Percentiles rank a stretch among this genome's conserved stretches.
These are phyloP conservation scores for Sander vitreus DNA, from an alignment of 2,113 vertebrate genomes.

Conservation along the genomic window DNA sequence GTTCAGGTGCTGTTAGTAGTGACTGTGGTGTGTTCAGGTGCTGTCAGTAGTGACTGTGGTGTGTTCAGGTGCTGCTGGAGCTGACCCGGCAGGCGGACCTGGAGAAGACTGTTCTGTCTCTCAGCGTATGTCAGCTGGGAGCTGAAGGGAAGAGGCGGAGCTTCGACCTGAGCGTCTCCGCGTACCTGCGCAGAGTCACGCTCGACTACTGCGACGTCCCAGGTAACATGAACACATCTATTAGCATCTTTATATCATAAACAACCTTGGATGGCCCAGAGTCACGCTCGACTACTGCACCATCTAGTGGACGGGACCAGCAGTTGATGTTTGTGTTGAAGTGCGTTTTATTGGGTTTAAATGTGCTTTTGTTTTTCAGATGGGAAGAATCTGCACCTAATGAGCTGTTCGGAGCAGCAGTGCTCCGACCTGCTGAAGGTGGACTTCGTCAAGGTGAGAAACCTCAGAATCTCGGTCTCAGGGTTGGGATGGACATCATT, in stretches of 20 bases:
- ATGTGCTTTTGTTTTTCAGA: conserved; percentile 72
- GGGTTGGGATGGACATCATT: no score
- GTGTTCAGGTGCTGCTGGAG: conserved; percentile 90
- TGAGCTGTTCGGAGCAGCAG: conserved; percentile 89
- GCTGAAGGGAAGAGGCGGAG: conserved; percentile 89
- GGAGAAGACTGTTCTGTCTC: conserved; percentile 88
- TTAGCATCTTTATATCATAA: no score
- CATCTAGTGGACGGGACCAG: no score
- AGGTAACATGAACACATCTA: conserved; percentile 78
- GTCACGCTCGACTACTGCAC: no score
- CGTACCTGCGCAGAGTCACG: conserved; percentile 90
- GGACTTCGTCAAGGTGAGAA: conserved; percentile 91
- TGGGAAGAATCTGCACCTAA: conserved; percentile 84
- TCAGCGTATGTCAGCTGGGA: conserved; percentile 90
- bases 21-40: no score
- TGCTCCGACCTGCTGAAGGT: conserved; percentile 92
- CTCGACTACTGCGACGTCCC: conserved; percentile 88
- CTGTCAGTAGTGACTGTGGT: no score
- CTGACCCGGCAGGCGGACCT: conserved; percentile 87
- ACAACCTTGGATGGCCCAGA: no score
- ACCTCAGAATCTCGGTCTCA: not conserved
- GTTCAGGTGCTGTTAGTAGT: no score
- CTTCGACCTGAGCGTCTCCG: conserved; percentile 86
- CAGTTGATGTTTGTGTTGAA: no score
- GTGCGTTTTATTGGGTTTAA: no score